These are phyloP conservation scores for Myripristis jacobus DNA, from an alignment of 2,797 vertebrate genomes.

Conservation along the genomic window DNA sequence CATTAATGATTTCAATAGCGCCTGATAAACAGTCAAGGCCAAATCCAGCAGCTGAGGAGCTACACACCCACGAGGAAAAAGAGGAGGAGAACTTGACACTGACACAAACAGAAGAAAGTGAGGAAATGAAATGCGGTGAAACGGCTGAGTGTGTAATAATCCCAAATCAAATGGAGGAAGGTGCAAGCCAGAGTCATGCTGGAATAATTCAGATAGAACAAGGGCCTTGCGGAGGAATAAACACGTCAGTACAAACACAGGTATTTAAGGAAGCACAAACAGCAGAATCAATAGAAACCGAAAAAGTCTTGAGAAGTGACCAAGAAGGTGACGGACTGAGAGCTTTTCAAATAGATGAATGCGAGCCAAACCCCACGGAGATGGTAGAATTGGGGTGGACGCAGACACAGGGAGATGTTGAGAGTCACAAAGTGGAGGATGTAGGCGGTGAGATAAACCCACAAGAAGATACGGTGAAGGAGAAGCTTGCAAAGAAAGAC, in stretches of 20 bases:
- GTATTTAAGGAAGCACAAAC: not conserved
- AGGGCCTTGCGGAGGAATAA: constrained; percentile 22
- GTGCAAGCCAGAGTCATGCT: constrained; percentile 8
- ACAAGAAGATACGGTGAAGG: constrained; percentile 25
- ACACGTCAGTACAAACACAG: constrained; percentile 13
- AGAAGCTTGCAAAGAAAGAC: constrained; percentile 33
- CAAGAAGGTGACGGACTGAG: constrained; percentile 11
- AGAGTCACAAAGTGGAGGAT: constrained; percentile 39
- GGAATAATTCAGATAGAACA: constrained; percentile 22
- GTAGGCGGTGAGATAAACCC: constrained; percentile 15
- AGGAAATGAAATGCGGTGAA: constrained; percentile 6
- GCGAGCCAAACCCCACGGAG: constrained; percentile 7
- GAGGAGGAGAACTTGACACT: constrained; percentile 2
- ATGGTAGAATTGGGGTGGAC: constrained; percentile 34
- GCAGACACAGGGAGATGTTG: constrained; percentile 21
- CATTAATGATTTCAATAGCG: constrained; percentile 2
- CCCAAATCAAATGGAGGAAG: constrained; percentile 31
- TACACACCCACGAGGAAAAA: constrained; percentile 16
- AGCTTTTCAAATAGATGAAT: constrained; percentile 35
- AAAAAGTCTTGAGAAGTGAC: constrained; percentile 19
- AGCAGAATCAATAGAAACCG: constrained; percentile 23
- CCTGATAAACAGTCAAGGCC: constrained; percentile 10
- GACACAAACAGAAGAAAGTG: constrained; percentile 19
- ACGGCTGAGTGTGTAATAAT: constrained; percentile 19
- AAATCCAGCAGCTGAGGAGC: constrained; percentile 6